Conservation (phyloP, 2,113 vertebrate genomes). For the Leiothrix lutea region DNA sequence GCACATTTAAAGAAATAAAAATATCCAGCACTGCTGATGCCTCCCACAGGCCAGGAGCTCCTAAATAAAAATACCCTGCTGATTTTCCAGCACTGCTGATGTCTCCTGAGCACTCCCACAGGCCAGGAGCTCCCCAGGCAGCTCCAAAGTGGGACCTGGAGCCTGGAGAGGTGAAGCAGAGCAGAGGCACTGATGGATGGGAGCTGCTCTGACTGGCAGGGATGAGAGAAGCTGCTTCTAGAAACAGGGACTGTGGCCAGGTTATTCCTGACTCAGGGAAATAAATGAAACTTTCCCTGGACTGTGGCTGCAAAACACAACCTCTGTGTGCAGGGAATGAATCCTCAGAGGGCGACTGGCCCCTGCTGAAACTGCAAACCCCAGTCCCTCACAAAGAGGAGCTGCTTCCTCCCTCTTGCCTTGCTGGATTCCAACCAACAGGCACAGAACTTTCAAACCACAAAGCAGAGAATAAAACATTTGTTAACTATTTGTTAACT, state of each 20-base stretch:
- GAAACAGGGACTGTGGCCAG: background rate
- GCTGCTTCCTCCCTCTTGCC: background rate
- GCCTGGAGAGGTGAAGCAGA: background rate
- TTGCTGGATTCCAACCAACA: too few relatives aligned
- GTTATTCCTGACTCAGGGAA: background rate
- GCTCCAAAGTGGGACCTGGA: background rate
- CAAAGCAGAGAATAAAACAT: too few relatives aligned
- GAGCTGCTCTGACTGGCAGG: background rate
- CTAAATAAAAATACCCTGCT: background rate
- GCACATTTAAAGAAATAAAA: background rate
- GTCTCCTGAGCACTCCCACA: background rate
- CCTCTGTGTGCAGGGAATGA: too few relatives aligned
- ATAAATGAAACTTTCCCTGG: background rate
- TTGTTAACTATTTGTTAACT: too few relatives aligned
- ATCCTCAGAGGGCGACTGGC: background rate
- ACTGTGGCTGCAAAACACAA: rapidly evolving
- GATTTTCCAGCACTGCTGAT: background rate
- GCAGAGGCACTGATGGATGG: background rate
- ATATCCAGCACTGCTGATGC: background rate
- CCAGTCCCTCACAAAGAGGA: rapidly evolving
- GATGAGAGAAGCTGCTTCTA: rapidly evolving
- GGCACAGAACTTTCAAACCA: too few relatives aligned
- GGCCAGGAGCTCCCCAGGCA: background rate
- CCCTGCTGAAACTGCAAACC: background rate
- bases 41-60: too few relatives aligned